These are phyloP conservation scores for Dolichallabes microphthalmus DNA, from an alignment of 2,113 vertebrate genomes.

Conservation along the genomic window DNA sequence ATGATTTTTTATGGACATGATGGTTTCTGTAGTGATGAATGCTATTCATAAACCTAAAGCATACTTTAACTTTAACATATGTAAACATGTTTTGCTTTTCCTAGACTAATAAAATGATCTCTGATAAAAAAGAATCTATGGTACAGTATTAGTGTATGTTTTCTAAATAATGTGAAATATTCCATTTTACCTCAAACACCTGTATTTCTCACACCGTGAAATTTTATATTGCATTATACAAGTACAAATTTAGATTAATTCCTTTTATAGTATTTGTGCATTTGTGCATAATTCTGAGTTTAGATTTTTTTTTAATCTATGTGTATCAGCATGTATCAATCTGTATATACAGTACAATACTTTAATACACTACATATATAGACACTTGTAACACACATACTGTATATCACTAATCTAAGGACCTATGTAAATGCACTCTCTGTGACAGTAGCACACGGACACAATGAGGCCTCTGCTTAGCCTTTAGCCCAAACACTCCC, in stretches of 20 bases:
- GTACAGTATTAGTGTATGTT: neutral
- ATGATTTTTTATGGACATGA: neutral
- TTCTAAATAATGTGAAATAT: neutral
- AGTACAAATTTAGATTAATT: neutral
- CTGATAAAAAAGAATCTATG: neutral
- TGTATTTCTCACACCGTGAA: neutral
- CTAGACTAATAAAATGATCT: constrained; percentile 11
- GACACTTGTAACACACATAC: constrained; percentile 44
- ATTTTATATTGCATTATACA: neutral
- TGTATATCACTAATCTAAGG: constrained; percentile 49
- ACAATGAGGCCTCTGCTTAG: constrained; percentile 47
- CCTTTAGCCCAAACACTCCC: constrained; percentile 41
- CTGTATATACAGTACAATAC: neutral
- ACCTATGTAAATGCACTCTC: neutral
- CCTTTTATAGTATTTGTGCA: constrained; percentile 24
- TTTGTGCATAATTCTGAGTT: constrained; percentile 12
- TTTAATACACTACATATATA: neutral
- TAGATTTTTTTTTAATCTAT: no score
- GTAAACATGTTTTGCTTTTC: neutral
- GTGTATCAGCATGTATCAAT: neutral
- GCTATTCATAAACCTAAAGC: neutral
- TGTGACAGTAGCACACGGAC: constrained; percentile 32
- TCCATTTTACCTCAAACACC: neutral
- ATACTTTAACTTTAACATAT: neutral
- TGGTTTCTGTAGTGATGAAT: neutral